Evolutionary conservation across 2,797 vertebrate genomes (phyloP).

Genomic region (Mallotus villosus): DNA sequence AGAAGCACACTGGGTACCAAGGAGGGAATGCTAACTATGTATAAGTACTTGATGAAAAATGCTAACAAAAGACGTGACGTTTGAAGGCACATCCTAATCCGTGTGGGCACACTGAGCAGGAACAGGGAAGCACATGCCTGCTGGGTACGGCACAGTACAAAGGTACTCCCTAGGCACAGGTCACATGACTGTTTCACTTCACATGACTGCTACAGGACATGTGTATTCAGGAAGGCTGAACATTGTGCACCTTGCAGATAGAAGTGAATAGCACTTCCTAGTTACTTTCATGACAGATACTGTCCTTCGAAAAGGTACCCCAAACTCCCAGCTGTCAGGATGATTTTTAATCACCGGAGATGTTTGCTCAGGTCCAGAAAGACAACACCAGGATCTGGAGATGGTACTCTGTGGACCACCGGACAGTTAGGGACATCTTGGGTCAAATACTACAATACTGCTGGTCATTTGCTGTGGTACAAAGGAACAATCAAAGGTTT

Average conservation of each 20-base stretch:
- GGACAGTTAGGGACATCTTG: neutral
- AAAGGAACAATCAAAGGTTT: neutral
- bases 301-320: neutral
- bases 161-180: neutral
- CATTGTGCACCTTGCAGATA: neutral
- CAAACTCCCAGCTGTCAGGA: too few relatives aligned
- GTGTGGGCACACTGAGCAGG: too few relatives aligned
- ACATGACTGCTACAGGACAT: neutral
- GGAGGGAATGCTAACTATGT: too few relatives aligned
- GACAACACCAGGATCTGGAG: neutral
- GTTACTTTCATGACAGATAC: neutral
- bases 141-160: neutral
- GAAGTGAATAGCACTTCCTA: neutral
- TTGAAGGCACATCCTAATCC: too few relatives aligned
- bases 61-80: too few relatives aligned
- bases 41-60: too few relatives aligned
- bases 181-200: too few relatives aligned
- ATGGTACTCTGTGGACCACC: neutral
- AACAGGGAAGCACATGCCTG: too few relatives aligned
- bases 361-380: neutral
- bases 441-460: neutral
- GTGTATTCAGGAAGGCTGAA: neutral
- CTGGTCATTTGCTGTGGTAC: conserved; percentile 1
- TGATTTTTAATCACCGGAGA: neutral
- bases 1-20: conserved; percentile 14